Percentiles rank a stretch among this genome's conserved stretches.
Conservation (phyloP, 2,113 vertebrate species). For the Siniperca knerii region DNA sequence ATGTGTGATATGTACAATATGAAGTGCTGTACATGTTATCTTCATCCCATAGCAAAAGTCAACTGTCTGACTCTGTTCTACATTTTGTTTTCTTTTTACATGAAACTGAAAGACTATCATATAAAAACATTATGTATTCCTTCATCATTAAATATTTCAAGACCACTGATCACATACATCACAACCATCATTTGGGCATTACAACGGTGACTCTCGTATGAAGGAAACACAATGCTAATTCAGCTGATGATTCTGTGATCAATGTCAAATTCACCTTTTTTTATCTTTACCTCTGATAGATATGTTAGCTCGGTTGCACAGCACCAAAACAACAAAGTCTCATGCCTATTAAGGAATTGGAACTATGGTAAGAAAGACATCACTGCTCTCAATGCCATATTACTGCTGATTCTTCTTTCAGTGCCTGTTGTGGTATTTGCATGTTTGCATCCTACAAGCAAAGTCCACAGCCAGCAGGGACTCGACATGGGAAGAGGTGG, state of each 20-base stretch:
- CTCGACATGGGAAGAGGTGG: conserved; percentile 36
- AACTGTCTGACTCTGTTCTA: conserved; percentile 37
- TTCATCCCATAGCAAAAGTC: conserved; percentile 49
- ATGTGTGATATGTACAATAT: conserved; percentile 76
- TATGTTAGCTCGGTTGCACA: conserved; percentile 58
- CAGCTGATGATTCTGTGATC: background rate
- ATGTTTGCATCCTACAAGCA: conserved; percentile 45
- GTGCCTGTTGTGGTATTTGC: conserved; percentile 41
- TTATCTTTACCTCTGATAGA: conserved; percentile 17
- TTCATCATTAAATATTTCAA: conserved; percentile 43
- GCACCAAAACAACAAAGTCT: conserved; percentile 48
- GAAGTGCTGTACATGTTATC: conserved; percentile 74
- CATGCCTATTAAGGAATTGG: conserved; percentile 4
- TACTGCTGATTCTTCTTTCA: conserved; percentile 42
- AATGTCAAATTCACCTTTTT: background rate
- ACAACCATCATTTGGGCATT: conserved; percentile 43
- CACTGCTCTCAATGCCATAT: conserved; percentile 50
- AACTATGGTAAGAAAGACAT: conserved; percentile 38
- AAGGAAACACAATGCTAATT: conserved; percentile 30
- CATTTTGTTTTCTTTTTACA: conserved; percentile 35
- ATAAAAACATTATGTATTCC: conserved; percentile 55
- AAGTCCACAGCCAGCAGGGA: conserved; percentile 42
- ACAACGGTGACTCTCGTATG: conserved; percentile 31
- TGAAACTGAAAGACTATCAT: conserved; percentile 49
- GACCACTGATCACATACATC: conserved; percentile 56